phyloP scores from a whole-genome alignment of 2,113 vertebrate species.

The Syrrhaptes paradoxus region DNA sequence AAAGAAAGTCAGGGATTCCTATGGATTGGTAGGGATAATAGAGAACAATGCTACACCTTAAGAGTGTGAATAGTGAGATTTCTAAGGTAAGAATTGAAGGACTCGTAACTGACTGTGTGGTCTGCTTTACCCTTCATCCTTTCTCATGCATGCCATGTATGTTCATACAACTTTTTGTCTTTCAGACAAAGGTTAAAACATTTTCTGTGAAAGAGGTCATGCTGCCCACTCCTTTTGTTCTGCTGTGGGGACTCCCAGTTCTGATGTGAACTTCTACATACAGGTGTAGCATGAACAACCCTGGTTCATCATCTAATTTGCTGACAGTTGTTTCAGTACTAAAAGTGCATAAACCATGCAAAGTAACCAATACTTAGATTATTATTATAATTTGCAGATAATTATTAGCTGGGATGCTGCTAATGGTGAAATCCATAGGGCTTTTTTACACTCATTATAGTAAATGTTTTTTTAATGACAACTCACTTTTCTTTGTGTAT shows the following conservation, averaged over 20 bases:
- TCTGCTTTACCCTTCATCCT: not conserved
- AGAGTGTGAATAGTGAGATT: not conserved
- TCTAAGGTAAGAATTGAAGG: not conserved
- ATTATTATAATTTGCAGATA: not conserved
- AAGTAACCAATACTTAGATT: not conserved
- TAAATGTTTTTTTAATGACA: not conserved
- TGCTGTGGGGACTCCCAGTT: not conserved
- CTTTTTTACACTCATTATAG: not conserved
- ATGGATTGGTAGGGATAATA: not conserved
- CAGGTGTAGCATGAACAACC: not conserved
- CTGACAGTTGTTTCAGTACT: not conserved
- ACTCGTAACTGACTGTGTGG: fast-evolving
- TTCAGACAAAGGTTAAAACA: not conserved
- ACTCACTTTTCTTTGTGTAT: not conserved
- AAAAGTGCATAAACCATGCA: not conserved
- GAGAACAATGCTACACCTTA: not conserved
- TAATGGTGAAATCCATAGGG: not conserved
- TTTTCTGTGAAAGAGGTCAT: not conserved
- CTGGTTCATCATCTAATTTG: not conserved
- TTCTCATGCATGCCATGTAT: not conserved
- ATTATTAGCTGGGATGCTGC: not conserved
- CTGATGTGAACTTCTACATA: not conserved
- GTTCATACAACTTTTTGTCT: not conserved
- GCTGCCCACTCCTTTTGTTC: not conserved
- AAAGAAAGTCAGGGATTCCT: not conserved